Base-by-base conservation (phyloP, 2,888 invertebrate genomes). In the Pyrrhosoma nymphula region DNA sequence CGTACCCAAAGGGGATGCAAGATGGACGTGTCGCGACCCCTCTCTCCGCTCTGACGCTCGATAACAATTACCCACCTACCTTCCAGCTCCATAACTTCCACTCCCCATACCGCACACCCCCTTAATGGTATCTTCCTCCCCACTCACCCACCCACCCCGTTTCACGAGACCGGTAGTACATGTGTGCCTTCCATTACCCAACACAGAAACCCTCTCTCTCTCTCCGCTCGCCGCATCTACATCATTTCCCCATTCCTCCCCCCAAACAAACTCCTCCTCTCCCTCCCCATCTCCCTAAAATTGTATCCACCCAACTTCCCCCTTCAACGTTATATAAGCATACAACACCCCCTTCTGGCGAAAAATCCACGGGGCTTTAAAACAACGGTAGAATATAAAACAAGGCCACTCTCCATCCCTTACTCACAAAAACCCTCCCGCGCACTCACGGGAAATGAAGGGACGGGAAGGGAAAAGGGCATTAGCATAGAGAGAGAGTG, bases 371-470 rank as follows among this genome's bases (percentile, higher is more conserved):
- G 35, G 82, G 91, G 91, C 91, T 91, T 91, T 91, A 91, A 91
- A 91, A 91, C 91, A 91, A 91, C 91, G 91, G 91, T 8, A 63
- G 91, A 91, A 91, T 91, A 91, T 91, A 91, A 91, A 91, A 91
- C 39, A 39, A 69, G 91, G 91, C 63, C 63, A 26, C 60, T 91
- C 39, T 82, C 82, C 82, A 35, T 82, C 82, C 35, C 35, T 82
- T 82, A 35, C 35, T 35, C 18, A 26, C 60, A 60, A 60, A 60
- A 60, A 26, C 82, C 82, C 82, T 82, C 82, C 30, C 82, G 16
- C 35, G 14, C 82, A 82, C 82, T 82, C 82, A 82, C 82, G 82
- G 82, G 35, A 82, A 35, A 82, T 82, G 8, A 35, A 82, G 35
- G 35, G 82, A n/a, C 30, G 18, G 35, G 82, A 10, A 82, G 82